Percentiles rank a stretch among this genome's conserved stretches.
These are phyloP conservation scores for Pituophis catenifer DNA, from an alignment of 2,113 vertebrate species.

Conservation along the genomic window DNA sequence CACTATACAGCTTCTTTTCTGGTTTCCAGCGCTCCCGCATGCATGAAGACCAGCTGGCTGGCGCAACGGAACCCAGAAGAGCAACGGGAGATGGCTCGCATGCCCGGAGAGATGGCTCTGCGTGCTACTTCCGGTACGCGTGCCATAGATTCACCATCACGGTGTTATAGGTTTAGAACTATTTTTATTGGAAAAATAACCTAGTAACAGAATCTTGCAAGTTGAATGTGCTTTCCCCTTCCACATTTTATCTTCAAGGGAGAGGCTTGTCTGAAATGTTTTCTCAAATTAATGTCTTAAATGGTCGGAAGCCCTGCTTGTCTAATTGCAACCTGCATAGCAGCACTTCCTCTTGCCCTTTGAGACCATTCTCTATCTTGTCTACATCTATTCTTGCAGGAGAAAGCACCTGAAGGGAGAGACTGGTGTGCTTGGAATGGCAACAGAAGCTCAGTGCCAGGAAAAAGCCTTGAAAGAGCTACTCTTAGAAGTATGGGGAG, in stretches of 20 bases:
- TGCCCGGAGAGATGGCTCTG: too few species aligned
- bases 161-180: background rate
- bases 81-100: too few species aligned
- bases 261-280: background rate
- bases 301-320: background rate
- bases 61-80: too few species aligned
- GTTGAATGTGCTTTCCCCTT: background rate
- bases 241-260: background rate
- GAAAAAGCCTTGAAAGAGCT: background rate
- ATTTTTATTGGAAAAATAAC: background rate
- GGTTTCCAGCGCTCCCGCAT: too few species aligned
- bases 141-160: background rate
- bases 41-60: too few species aligned
- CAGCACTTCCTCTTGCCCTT: background rate
- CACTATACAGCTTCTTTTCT: too few species aligned
- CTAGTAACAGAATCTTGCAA: background rate
- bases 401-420: background rate
- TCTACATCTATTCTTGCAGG: background rate
- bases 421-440: background rate
- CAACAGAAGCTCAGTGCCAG: background rate
- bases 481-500: background rate
- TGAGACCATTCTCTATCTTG: background rate
- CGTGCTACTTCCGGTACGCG: too few species aligned
- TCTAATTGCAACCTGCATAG: background rate
- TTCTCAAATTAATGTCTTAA: background rate